Base-by-base conservation (phyloP, 2,888 invertebrate species). In the Steinernema scapterisci region DNA sequence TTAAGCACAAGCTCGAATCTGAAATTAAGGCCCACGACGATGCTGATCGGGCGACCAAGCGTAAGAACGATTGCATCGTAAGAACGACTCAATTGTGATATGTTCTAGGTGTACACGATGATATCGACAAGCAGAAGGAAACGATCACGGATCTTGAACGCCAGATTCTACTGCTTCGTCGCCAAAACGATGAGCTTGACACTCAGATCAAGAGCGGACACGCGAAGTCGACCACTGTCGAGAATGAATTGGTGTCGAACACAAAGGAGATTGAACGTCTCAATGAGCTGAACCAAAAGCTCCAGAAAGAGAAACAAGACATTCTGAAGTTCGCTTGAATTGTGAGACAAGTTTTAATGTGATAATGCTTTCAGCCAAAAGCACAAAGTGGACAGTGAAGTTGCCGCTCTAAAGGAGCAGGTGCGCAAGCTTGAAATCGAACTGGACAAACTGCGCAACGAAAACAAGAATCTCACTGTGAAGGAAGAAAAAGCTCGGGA, bases 141-240 rank as follows among this genome's bases (percentile, higher is more conserved):
- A 78, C 79, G 19, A 79, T 87, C 71, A 80, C 79, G 38, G 86
- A 87, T 73, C 81, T 80, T 56, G 85, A 87, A 71, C 80, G 84
- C 51, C 84, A 85, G 75, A 76, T 86, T 70, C 80, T 83, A 73
- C 77, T 85, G n/a, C 78, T 86, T 7, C 83, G 85, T 25, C 80
- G 84, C 51, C 84, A 84, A 77, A 87, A 87, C 54, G 86, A 86
- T 73, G 86, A 86, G 46, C 78, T 87, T 54, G 86, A 86, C 74
- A 83, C 85, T 0, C 83, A 84, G 38, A 82, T 86, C 70, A 86
- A 87, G 80, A 84, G 81, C 38, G 79, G 80, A n/a, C 85, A 85
- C 78, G 85, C 86, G 52, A 87, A 85, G 76, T 74, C 82, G 11
- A 79, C 81, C n/a, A 82, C 83, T 51, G 75, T 84, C 19, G 86